Evolutionary conservation across 2,888 invertebrate genomes (phyloP).

Genomic region (Eupithecia subfuscata): DNA sequence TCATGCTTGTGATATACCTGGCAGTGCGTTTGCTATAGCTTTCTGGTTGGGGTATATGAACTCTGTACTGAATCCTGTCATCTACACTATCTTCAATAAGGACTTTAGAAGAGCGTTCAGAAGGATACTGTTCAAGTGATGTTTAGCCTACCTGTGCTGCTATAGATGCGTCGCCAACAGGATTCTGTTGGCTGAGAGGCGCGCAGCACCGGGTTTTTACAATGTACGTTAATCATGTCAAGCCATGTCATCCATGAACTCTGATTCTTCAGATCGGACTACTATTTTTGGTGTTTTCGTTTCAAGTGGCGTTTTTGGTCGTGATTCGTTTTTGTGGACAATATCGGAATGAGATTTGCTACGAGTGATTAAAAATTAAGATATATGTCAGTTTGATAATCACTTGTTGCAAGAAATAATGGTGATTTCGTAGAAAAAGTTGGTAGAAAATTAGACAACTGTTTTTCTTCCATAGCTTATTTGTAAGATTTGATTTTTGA

Average conservation of each 20-base stretch:
- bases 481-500: conserved; percentile 25
- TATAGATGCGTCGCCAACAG: conserved; percentile 88
- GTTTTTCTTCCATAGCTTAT: conserved; percentile 31
- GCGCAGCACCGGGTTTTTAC: conserved; percentile 86
- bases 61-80: conserved; percentile 97
- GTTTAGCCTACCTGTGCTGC: conserved; percentile 93
- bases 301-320: conserved; percentile 22
- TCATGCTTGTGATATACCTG: conserved; percentile 89
- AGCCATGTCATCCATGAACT: conserved; percentile 38
- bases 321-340: conserved; percentile 25
- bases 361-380: conserved; percentile 21
- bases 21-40: conserved; percentile 94
- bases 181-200: conserved; percentile 84
- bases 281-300: conserved; percentile 30
- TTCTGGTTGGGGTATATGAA: conserved; percentile 99
- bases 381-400: conserved; percentile 1
- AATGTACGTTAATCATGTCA: conserved; percentile 71
- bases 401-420: conserved; percentile 20
- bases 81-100: conserved; percentile 98
- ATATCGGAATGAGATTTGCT: conserved; percentile 8
- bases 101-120: conserved; percentile 98
- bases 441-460: conserved; percentile 24
- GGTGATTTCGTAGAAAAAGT: conserved; percentile 39
- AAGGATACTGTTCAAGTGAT: conserved; percentile 97
- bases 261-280: background rate